Conservation (phyloP, 2,113 vertebrate species). For the Buteo buteo region DNA sequence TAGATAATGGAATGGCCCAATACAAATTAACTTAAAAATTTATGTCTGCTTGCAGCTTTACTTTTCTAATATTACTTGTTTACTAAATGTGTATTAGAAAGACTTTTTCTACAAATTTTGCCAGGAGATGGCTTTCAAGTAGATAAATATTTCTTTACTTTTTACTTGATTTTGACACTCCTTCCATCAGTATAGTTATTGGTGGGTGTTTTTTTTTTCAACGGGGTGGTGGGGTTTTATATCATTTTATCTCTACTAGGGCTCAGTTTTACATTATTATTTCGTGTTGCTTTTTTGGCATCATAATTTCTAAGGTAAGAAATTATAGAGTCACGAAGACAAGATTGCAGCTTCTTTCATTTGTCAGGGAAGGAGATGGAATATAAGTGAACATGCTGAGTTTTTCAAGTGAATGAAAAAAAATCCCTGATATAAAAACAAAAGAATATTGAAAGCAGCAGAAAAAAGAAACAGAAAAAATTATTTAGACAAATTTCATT, state of each 20-base stretch:
- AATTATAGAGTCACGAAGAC: background rate
- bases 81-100: background rate
- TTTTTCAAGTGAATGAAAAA: background rate
- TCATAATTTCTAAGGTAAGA: background rate
- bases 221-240: background rate
- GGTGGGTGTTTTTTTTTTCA: background rate
- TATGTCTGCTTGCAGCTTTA: background rate
- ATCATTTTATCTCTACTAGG: background rate
- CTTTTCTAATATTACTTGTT: background rate
- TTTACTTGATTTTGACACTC: background rate
- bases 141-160: background rate
- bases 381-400: background rate
- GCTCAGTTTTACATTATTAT: background rate
- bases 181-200: background rate
- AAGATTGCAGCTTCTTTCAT: background rate
- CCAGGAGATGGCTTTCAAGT: background rate
- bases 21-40: background rate
- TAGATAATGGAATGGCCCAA: background rate
- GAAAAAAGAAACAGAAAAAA: background rate
- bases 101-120: background rate
- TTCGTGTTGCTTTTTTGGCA: background rate
- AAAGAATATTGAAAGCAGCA: background rate
- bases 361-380: background rate
- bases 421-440: background rate
- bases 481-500: slow-evolving; percentile 31